Evolutionary conservation across 2,113 vertebrate genomes (phyloP).

Genomic region (Furnarius figulus): DNA sequence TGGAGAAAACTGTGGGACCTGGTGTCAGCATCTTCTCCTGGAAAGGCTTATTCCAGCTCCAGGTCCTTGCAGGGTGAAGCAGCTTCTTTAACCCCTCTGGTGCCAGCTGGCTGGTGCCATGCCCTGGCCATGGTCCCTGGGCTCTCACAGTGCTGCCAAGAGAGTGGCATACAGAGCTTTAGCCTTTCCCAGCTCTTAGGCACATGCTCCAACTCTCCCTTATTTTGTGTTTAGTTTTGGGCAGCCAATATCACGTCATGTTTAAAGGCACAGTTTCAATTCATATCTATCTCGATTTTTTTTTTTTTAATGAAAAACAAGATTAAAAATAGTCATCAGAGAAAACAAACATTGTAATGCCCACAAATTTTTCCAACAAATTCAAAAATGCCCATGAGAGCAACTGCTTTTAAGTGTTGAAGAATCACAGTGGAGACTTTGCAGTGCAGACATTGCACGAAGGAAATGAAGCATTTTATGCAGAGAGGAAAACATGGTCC

Average conservation of each 20-base stretch:
- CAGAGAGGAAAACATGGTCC: neutral
- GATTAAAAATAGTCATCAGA: conserved; percentile 1
- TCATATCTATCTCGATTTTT: neutral
- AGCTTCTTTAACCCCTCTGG: neutral
- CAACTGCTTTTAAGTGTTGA: neutral
- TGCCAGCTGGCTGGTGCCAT: neutral
- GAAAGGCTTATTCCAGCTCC: neutral
- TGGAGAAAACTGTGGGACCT: neutral
- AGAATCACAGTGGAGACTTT: neutral
- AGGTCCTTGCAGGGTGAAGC: neutral
- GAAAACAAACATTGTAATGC: conserved; percentile 7
- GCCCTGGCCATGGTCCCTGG: neutral
- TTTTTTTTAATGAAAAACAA: neutral
- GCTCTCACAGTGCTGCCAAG: neutral
- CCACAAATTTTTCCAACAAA: neutral
- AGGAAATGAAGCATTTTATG: neutral
- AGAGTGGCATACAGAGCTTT: neutral
- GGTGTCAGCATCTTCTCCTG: neutral
- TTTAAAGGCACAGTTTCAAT: neutral
- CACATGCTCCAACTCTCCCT: neutral
- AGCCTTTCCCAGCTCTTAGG: neutral
- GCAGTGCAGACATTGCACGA: neutral
- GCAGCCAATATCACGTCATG: neutral
- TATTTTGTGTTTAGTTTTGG: neutral
- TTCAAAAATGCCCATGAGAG: neutral